Evolutionary conservation across 2,888 invertebrate species (phyloP), one percentile per base, ranked within the genome.

Genomic region (Dicranocentrus wangi): DNA sequence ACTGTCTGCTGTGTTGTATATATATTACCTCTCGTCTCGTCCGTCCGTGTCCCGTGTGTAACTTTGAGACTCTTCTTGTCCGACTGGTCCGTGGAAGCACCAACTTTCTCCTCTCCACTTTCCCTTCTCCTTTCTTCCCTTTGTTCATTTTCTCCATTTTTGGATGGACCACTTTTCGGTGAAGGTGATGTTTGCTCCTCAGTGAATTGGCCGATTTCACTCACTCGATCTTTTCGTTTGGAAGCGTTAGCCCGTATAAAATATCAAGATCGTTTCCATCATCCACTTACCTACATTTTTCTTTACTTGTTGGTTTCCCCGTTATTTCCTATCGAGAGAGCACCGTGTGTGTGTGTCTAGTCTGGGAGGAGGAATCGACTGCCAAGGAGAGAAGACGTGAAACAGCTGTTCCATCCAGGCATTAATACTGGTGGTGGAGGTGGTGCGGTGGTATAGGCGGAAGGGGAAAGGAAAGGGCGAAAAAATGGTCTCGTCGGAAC

Each of bases 401-500:
- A 55, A 23, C 55, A 55, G 55, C 55, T 55, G 55, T 7, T 55
- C 23, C 55, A 10, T 51, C 17, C 51, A 51, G 51, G 7, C n/a
- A n/a, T n/a, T n/a, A n/a, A n/a, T n/a, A n/a, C n/a, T n/a, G n/a
- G n/a, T n/a, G n/a, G n/a, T n/a, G n/a, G n/a, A n/a, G n/a, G n/a
- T n/a, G n/a, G n/a, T n/a, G n/a, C n/a, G 7, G n/a, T 23, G n/a
- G 23, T 55, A 55, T 21, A 10, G 58, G 43, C 43, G 60, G 43
- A 58, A 55, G 28, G 21, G 53, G 15, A 27, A 58, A 60, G 2
- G 60, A 60, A 17, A 58, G 28, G 32, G 55, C 23, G 66, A 69
- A 69, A 47, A 77, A 77, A 77, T 77, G 76, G 68, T 77, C 69
- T 47, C 65, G 32, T 75, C 68, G 28, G 60, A 69, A 61, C 76